Conservation (phyloP, 2,888 invertebrate species). For the Meloe dianella region DNA sequence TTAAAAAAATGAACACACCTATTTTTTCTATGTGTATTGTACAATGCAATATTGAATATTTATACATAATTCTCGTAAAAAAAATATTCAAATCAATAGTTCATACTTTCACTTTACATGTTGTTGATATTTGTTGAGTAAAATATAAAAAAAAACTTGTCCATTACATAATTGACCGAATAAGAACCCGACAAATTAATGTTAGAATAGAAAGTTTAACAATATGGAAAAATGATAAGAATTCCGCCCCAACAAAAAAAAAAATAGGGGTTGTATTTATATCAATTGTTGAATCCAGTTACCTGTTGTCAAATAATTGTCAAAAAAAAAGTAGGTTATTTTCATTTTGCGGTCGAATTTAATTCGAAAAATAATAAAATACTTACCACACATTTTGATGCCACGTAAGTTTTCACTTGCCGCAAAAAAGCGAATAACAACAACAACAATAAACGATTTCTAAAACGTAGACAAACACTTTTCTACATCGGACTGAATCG, state of each 20-base stretch:
- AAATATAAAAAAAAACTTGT: background rate
- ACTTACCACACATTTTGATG: constrained; percentile 8
- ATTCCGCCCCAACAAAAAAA: too few species aligned
- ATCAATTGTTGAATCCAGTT: background rate
- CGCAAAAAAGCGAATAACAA: background rate
- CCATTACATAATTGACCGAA: background rate
- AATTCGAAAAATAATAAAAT: background rate
- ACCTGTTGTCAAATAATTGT: background rate
- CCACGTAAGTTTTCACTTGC: constrained; percentile 1
- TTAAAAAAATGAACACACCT: background rate
- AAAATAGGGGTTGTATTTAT: background rate
- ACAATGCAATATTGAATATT: background rate
- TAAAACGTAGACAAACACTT: background rate
- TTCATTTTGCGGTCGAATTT: background rate
- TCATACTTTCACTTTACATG: background rate
- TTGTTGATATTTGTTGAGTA: background rate
- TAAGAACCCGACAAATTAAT: background rate
- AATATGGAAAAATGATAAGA: background rate
- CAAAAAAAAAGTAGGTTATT: background rate
- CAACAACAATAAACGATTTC: too few species aligned
- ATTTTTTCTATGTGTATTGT: background rate
- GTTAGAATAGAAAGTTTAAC: background rate
- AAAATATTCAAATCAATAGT: background rate
- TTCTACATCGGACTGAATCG: background rate
- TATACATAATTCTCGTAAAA: background rate